phyloP scores from a whole-genome alignment of 1,140 invertebrate genomes.

The Drosophila tsacasi region DNA sequence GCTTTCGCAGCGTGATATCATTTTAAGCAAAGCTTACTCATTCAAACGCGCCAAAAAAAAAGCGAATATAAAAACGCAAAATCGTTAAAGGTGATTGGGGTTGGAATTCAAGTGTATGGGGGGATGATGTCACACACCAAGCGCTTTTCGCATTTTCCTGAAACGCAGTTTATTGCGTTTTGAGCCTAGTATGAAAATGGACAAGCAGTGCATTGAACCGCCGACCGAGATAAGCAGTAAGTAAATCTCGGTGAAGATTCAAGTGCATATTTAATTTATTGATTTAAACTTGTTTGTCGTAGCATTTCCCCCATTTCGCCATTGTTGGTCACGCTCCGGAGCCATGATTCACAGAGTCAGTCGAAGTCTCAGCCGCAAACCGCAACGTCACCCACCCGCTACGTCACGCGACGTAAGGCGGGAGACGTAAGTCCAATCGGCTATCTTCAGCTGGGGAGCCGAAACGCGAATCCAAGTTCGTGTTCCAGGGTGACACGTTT shows the following conservation, averaged over 20 bases:
- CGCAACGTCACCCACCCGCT: constrained; percentile 37
- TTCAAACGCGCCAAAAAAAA: constrained; percentile 63
- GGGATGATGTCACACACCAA: constrained; percentile 45
- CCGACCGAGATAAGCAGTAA: constrained; percentile 7
- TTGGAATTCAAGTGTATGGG: constrained; percentile 22
- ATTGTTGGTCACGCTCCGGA: constrained; percentile 57
- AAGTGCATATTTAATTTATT: constrained; percentile 52
- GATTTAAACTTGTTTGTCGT: constrained; percentile 45
- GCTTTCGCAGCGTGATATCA: constrained; percentile 63
- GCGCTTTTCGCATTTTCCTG: constrained; percentile 18
- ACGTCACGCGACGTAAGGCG: constrained; percentile 45
- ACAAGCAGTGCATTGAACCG: constrained; percentile 58
- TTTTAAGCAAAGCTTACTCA: constrained; percentile 77
- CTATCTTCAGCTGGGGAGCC: constrained; percentile 26
- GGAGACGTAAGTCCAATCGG: constrained; percentile 30
- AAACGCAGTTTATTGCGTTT: constrained; percentile 42
- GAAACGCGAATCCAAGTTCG: constrained; percentile 53
- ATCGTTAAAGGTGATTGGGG: constrained; percentile 41
- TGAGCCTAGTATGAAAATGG: constrained; percentile 3
- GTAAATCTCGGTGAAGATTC: neutral
- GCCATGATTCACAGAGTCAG: constrained; percentile 39
- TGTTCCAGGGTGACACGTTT: constrained; percentile 61
- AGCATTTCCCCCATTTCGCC: constrained; percentile 31
- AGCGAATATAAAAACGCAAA: constrained; percentile 13
- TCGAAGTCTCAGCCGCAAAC: constrained; percentile 11